These are phyloP conservation scores for Microcebus lehilahytsara DNA, from an alignment of 2,113 vertebrate genomes.

Conservation along the genomic window DNA sequence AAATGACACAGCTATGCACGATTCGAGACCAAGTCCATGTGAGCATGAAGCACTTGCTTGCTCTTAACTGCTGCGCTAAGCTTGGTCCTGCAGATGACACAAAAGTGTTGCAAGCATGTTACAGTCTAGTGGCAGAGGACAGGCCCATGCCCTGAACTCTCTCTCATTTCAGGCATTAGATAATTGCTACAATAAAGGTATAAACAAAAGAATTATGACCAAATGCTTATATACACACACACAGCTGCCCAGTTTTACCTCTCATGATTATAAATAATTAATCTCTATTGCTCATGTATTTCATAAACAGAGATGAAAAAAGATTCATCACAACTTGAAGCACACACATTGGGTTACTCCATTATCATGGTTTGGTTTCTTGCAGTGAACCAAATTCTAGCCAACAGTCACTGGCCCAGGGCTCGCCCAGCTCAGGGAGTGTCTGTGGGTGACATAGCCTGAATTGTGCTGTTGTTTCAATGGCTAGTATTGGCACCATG, in stretches of 20 bases:
- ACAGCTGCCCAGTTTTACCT: background rate
- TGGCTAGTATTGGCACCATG: background rate
- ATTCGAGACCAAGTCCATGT: background rate
- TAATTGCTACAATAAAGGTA: background rate
- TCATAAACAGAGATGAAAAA: conserved; percentile 4
- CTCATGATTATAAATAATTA: background rate
- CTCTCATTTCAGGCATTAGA: background rate
- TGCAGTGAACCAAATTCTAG: background rate
- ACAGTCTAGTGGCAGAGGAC: background rate
- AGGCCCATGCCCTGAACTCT: background rate
- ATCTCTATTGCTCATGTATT: background rate
- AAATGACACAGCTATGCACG: background rate
- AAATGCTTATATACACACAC: background rate
- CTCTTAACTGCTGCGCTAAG: background rate
- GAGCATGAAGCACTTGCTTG: background rate
- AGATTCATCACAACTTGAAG: background rate
- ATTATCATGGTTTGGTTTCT: background rate
- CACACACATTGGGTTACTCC: background rate
- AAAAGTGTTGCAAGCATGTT: background rate
- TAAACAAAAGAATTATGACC: background rate
- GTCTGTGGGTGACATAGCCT: background rate
- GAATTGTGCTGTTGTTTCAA: background rate
- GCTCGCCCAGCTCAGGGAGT: background rate
- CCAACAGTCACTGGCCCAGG: background rate
- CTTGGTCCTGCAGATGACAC: background rate